Evolutionary conservation across 2,113 vertebrate genomes (phyloP), one percentile per base, ranked within the genome.

Genomic region (Alaudala cheleensis): DNA sequence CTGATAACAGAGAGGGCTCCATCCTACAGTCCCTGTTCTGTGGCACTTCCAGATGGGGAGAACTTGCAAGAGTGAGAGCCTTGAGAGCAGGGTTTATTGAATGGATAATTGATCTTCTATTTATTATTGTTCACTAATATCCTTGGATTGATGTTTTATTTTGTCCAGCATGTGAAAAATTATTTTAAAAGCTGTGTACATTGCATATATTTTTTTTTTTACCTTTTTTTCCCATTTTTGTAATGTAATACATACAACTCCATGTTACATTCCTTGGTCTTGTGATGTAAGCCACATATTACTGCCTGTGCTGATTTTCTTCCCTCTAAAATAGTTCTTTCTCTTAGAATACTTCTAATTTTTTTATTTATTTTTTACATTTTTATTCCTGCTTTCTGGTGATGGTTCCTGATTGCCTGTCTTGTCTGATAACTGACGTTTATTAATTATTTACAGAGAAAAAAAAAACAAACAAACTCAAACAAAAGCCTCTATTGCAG

Each of bases 401-500:
- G 99, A 99, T 98, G 98, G 99, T 98, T 98, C 98, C 99, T 99
- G 99, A 99, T 99, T 99, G 99, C 99, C 99, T 99, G 99, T 99
- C 98, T 99, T 99, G 99, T 99, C 99, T 98, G 98, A 98, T 98
- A 98, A 98, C 98, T 98, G 98, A 97, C 94, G 97, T 97, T 94
- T 96, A 95, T 96, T 95, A 96, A 96, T 97, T 92, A 97, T 96
- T 97, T 97, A 95, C 97, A 97, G 97, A 98, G 97, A 89, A 96
- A 97, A 96, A 88, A 42, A 42, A 88, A 93, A 84, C 11, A 54
- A 93, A 86, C 96, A 93, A 91, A 88, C 96, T 98, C 97, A 98
- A 98, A 97, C 97, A 92, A 98, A 99, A 98, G 97, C 98, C 99
- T 99, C 99, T 98, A 99, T 99, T 99, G 99, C 99, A 99, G 99